phyloP scores from a whole-genome alignment of 1,140 invertebrate genomes.

The Aphelenchoides besseyi region DNA sequence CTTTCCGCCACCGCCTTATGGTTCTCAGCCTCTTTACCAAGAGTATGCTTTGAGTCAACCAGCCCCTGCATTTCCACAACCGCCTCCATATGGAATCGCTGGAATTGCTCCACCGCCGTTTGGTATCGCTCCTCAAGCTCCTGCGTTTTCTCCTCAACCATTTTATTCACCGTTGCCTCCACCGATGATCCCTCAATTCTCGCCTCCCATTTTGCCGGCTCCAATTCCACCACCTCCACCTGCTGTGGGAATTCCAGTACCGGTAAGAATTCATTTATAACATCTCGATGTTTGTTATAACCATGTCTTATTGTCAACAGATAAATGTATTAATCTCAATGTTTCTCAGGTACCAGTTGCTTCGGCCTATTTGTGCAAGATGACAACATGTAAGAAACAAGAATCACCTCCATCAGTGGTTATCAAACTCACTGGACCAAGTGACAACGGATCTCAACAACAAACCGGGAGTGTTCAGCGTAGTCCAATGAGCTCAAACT shows the following conservation, averaged over 20 bases:
- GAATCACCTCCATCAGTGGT: neutral
- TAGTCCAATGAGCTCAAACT: slow-evolving; percentile 4
- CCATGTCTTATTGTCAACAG: neutral
- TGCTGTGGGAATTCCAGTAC: neutral
- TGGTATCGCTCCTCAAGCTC: too few species aligned
- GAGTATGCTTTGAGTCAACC: neutral
- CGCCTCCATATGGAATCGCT: slow-evolving; percentile 3
- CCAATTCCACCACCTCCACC: slow-evolving; percentile 15
- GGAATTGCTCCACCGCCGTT: slow-evolving; percentile 3
- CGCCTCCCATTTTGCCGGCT: slow-evolving; percentile 4
- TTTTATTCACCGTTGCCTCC: neutral
- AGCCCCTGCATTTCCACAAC: slow-evolving; percentile 10
- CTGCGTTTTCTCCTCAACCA: neutral
- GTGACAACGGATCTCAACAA: neutral
- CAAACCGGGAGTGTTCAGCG: neutral
- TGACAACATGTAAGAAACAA: slow-evolving; percentile 5
- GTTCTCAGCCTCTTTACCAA: neutral
- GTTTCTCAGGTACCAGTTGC: neutral
- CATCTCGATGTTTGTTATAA: too few species aligned
- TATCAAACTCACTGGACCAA: neutral
- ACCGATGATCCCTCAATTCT: neutral
- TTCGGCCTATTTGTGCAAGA: slow-evolving; percentile 8
- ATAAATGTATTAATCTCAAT: neutral
- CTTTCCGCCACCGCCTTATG: neutral
- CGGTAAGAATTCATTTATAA: slow-evolving; percentile 5